Base-by-base conservation (phyloP, 2,797 vertebrate genomes). In the Neosilurus hyrtlii region DNA sequence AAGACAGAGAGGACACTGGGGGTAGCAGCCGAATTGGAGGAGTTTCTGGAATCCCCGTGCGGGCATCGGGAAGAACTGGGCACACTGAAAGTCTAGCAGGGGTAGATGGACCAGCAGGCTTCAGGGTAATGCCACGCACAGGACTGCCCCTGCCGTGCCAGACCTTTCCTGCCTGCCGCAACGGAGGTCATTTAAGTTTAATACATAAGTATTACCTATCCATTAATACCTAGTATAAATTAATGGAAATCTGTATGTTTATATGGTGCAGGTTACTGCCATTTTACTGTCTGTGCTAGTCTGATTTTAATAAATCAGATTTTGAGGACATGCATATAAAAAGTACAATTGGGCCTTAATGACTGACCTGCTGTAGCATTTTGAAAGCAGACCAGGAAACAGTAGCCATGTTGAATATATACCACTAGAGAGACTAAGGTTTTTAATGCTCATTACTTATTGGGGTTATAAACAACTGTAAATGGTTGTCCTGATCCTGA, bases 121-220 rank as follows among this genome's bases (percentile, higher is more conserved):
- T 94, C 89, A 96, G 95, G 90, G 93, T 94, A 56, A 91, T 95
- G 79, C 93, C 93, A 57, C 94, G 96, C 83, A 92, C 93, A 0
- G 95, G 95, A 30, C 91, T 96, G 74, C 96, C 96, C 37, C 88
- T 96, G 76, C 97, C 97, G 84, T 98, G 96, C 90, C 97, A 97
- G 90, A 96, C 96, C 15, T 97, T 97, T 84, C 96, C 96, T 0
- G 95, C 96, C 87, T 97, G 96, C 91, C 95, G 96, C 56, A 97
- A 96, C 6, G 95, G 95, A 95, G 96, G 96, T 97, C 90, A 87
- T 80, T 77, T 54, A 26, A 65, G 11, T 74, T 67, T 56, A 30
- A 10, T 67, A 65, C 26, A 74, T 57, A 61, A 57, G 30, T 79
- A 35, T 66, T 66, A 65, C 30, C 18, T 56, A 9, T 51, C 2